Base-by-base conservation (phyloP, 2,888 invertebrate genomes). In the Syritta pipiens region DNA sequence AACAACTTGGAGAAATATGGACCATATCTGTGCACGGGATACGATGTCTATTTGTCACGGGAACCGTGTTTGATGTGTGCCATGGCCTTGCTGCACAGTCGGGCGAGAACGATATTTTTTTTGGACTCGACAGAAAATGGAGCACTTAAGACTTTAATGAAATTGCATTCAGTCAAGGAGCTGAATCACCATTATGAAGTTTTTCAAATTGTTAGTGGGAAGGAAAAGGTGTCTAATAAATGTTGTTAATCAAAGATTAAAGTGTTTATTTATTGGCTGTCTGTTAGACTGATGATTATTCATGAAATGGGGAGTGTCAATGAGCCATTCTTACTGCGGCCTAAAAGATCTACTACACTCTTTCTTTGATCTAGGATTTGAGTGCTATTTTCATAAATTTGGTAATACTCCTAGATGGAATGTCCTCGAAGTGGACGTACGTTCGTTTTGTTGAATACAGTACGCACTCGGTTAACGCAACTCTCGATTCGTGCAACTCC, bases 31-130 rank as follows among this genome's bases (percentile, higher is more conserved):
- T 96, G 96, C 88, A 97, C 98, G 0, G 95, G 95, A 1, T 97
- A 95, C 87, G 94, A 96, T 89, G 89, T 95, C 1, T 98, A 96
- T 86, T 86, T 95, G 37, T 91, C 94, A 0, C 91, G 91, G 74
- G 98, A 99, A 86, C 98, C 98, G 0, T 99, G 99, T 89, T 86
- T 95, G 0, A 96, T 98, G 94, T 99, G 99, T 89, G 91, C 96
- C 0, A 99, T 99, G 98, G 98, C 95, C 0, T 89, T 99, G 60
- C 91, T 97, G 0, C 98, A 99, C 88, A 96, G 97, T n/a, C 90
- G 98, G 77, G 93, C 92, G 0, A 92, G 92, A 57, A 90, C 95
- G 68, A 93, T 98, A 1, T 98, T 97, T 87, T 98, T 94, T 85
- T 91, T 92, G 3, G 85, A 89, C 0, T 90, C 91, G 68, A 86